These are phyloP conservation scores for Microchrysa polita DNA, from an alignment of 2,888 invertebrate genomes.

Conservation along the genomic window DNA sequence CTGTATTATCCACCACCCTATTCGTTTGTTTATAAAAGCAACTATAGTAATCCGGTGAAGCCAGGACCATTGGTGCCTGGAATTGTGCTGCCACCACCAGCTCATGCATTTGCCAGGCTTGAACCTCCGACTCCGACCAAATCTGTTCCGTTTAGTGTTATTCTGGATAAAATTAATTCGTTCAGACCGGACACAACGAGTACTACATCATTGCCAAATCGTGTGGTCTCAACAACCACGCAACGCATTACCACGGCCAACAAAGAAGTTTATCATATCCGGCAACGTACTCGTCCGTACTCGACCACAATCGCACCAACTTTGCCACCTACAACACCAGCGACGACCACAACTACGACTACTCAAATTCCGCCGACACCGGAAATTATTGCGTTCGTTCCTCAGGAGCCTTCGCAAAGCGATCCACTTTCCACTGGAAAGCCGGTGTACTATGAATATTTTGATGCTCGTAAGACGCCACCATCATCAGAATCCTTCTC, in stretches of 20 bases:
- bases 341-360: slow-evolving; percentile 59
- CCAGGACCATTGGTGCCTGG: slow-evolving; percentile 90
- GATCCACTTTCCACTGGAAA: slow-evolving; percentile 60
- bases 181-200: slow-evolving; percentile 56
- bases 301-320: slow-evolving; percentile 65
- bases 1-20: slow-evolving; percentile 92
- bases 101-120: slow-evolving; percentile 82
- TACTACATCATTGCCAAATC: slow-evolving; percentile 61
- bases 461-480: slow-evolving; percentile 56
- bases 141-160: slow-evolving; percentile 55
- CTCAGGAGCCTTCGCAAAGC: slow-evolving; percentile 55
- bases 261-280: slow-evolving; percentile 56
- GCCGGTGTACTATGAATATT: slow-evolving; percentile 65
- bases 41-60: slow-evolving; percentile 78
- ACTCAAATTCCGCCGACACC: slow-evolving; percentile 63
- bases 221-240: slow-evolving; percentile 62
- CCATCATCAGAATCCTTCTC: not conserved
- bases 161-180: slow-evolving; percentile 56
- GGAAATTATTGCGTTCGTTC: slow-evolving; percentile 57
- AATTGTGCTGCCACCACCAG: slow-evolving; percentile 87
- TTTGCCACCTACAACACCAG: slow-evolving; percentile 64
- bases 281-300: slow-evolving; percentile 52
- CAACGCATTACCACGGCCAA: slow-evolving; percentile 63
- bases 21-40: slow-evolving; percentile 83
- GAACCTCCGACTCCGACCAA: slow-evolving; percentile 64